Percentiles rank a stretch among this genome's conserved stretches.
phyloP scores from a whole-genome alignment of 1,140 invertebrate genomes.

The Tetramorium alpestre region DNA sequence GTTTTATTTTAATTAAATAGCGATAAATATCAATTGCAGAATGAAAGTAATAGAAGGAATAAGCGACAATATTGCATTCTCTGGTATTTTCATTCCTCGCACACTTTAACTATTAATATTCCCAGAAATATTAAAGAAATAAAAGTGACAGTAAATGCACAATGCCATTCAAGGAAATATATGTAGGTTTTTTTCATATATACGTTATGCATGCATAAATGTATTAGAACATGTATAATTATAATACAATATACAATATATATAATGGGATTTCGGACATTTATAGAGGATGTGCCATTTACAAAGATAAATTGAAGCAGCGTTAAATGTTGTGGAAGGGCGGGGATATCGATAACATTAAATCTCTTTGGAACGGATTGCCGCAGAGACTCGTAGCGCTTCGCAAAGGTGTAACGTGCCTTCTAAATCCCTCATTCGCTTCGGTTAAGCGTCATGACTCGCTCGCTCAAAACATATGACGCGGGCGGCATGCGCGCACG shows the following conservation, averaged over 20 bases:
- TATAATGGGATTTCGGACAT: neutral
- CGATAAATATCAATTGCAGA: slow-evolving; percentile 28
- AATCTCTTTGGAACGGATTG: slow-evolving; percentile 43
- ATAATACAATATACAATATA: neutral
- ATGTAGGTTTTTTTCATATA: neutral
- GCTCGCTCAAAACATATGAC: slow-evolving; percentile 49
- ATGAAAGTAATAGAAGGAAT: neutral
- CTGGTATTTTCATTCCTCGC: neutral
- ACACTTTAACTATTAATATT: neutral
- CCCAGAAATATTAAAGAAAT: neutral
- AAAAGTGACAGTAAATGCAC: slow-evolving; percentile 12
- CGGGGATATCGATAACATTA: slow-evolving; percentile 42
- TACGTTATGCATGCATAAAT: too few species aligned
- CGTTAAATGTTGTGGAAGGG: slow-evolving; percentile 17
- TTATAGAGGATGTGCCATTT: neutral
- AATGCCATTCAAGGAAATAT: neutral
- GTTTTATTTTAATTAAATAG: slow-evolving; percentile 28
- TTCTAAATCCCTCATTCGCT: slow-evolving; percentile 61
- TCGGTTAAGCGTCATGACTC: slow-evolving; percentile 53
- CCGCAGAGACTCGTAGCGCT: neutral
- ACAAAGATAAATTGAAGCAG: slow-evolving; percentile 12
- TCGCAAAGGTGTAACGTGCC: slow-evolving; percentile 12
- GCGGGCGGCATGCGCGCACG: slow-evolving; percentile 13
- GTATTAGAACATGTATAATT: neutral
- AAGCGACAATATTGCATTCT: neutral